Evolutionary conservation across 1,140 invertebrate species (phyloP).

Genomic region (Ptiloglossa arizonensis): DNA sequence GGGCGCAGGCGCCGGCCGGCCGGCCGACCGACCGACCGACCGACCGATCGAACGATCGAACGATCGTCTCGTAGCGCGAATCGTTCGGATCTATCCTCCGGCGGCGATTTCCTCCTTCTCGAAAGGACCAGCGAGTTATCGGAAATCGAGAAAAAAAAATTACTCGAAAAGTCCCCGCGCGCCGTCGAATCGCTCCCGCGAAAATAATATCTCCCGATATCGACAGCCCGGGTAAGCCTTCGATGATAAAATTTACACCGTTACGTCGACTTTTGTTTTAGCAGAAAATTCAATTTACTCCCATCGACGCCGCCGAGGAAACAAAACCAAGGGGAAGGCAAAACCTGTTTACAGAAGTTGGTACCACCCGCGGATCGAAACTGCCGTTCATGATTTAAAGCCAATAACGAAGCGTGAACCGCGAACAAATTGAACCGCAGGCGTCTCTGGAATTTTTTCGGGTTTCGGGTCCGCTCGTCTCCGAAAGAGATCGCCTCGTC

Average conservation of each 20-base stretch:
- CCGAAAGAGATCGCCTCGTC: background rate
- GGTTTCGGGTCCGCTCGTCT: constrained; percentile 13
- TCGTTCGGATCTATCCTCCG: too few species aligned
- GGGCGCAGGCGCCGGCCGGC: too few species aligned
- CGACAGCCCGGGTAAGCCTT: too few species aligned
- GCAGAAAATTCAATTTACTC: constrained; percentile 64
- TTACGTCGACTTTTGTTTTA: constrained; percentile 48
- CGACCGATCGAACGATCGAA: too few species aligned
- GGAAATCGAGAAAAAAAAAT: too few species aligned
- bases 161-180: too few species aligned
- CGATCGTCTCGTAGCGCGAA: too few species aligned
- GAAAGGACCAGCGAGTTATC: too few species aligned
- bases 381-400: constrained; percentile 64
- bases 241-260: constrained; percentile 45
- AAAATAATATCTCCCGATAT: too few species aligned
- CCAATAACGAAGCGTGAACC: constrained; percentile 67
- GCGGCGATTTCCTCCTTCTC: too few species aligned
- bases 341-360: constrained; percentile 68
- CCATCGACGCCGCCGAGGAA: constrained; percentile 26
- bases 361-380: constrained; percentile 60
- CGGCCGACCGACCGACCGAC: too few species aligned
- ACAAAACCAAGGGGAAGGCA: constrained; percentile 36
- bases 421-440: constrained; percentile 62
- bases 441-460: constrained; percentile 56
- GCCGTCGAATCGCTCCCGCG: too few species aligned